Percentiles rank a stretch among this genome's conserved stretches.
phyloP scores from a whole-genome alignment of 2,113 vertebrate genomes.

The Taxidea taxus region DNA sequence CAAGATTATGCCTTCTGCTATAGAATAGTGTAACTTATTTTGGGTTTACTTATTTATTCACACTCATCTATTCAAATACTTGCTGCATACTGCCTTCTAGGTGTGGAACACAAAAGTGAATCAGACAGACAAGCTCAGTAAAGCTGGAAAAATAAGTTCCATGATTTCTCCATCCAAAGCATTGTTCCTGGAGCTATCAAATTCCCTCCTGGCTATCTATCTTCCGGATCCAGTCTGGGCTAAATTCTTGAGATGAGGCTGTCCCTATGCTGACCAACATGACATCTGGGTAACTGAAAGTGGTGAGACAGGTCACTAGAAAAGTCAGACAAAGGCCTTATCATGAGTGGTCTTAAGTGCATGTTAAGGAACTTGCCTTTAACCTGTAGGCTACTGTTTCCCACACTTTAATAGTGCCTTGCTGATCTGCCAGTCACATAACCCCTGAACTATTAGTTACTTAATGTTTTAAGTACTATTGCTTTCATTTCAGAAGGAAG shows the following conservation, averaged over 20 bases:
- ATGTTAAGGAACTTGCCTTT: background rate
- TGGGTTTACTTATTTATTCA: background rate
- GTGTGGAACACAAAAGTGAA: background rate
- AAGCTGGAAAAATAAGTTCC: background rate
- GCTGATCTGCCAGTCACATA: background rate
- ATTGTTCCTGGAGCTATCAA: background rate
- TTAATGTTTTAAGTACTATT: background rate
- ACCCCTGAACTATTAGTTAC: background rate
- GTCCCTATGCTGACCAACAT: background rate
- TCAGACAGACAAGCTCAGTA: background rate
- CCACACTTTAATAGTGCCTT: background rate
- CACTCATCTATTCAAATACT: background rate
- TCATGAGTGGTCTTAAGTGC: background rate
- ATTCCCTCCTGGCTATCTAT: background rate
- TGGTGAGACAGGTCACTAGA: background rate
- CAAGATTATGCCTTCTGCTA: background rate
- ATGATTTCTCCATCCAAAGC: background rate
- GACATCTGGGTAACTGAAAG: background rate
- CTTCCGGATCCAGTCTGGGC: background rate
- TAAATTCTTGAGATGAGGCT: background rate
- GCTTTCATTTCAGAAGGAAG: constrained; percentile 8
- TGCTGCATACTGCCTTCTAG: background rate
- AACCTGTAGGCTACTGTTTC: background rate
- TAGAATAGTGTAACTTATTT: background rate
- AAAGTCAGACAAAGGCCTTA: background rate